These are phyloP conservation scores for Enteromius treurensis DNA, from an alignment of 2,797 vertebrate genomes.

Conservation along the genomic window DNA sequence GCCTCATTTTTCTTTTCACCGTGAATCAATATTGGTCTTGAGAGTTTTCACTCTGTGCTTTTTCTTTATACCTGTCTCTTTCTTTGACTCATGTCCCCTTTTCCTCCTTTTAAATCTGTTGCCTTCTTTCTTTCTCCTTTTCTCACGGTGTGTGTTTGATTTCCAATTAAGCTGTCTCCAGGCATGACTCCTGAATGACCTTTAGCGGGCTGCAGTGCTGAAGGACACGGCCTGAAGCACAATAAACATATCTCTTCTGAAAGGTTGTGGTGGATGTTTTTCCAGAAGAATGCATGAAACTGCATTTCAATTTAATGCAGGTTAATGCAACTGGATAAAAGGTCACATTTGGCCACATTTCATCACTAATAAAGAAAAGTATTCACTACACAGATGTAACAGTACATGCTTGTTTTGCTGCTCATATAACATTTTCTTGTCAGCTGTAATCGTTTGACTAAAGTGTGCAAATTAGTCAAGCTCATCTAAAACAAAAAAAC, in stretches of 20 bases:
- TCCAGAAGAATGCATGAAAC: constrained; percentile 3
- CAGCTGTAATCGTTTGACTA: background rate
- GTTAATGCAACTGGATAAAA: constrained; percentile 22
- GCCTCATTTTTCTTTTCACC: constrained; percentile 56
- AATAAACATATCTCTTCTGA: constrained; percentile 9
- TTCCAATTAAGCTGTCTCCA: constrained; percentile 58
- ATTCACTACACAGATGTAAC: background rate
- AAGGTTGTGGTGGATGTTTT: constrained; percentile 5
- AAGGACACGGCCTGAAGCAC: background rate
- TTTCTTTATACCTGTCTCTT: constrained; percentile 33
- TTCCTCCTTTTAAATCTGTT: constrained; percentile 16
- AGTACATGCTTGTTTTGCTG: background rate
- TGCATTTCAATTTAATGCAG: constrained; percentile 24
- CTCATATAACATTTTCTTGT: background rate
- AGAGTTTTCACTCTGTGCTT: constrained; percentile 44
- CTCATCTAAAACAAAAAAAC: background rate
- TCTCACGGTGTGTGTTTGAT: constrained; percentile 50
- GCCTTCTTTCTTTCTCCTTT: constrained; percentile 17
- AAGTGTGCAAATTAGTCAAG: background rate
- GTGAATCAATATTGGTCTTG: constrained; percentile 58
- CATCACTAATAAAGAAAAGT: background rate
- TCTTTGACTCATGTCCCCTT: constrained; percentile 41
- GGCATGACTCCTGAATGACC: constrained; percentile 22
- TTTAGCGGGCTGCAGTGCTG: background rate
- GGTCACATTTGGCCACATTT: background rate